These are phyloP conservation scores for Ennomos quercinarius DNA, from an alignment of 2,888 invertebrate genomes.

Conservation along the genomic window DNA sequence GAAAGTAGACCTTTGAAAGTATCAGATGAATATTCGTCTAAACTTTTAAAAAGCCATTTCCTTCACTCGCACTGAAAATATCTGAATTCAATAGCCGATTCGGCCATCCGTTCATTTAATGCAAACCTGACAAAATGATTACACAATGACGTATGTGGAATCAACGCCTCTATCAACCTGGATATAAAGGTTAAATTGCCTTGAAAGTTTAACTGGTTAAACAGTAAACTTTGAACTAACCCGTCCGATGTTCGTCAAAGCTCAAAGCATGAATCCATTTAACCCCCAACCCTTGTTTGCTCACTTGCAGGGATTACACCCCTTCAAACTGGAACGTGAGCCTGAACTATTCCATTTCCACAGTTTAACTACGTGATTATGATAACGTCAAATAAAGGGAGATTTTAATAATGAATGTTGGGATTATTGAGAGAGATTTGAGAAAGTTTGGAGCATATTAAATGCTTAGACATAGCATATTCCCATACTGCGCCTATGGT, in stretches of 20 bases:
- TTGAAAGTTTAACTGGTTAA: neutral
- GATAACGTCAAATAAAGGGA: constrained; percentile 15
- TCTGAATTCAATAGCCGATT: no score
- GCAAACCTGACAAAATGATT: no score
- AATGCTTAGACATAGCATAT: no score
- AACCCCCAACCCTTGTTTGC: constrained; percentile 20
- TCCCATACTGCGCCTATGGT: no score
- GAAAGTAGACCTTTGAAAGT: no score
- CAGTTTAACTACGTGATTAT: constrained; percentile 19
- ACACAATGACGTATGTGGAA: no score
- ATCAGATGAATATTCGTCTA: no score
- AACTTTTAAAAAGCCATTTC: no score
- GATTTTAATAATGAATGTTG: constrained; percentile 17
- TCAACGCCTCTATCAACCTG: no score
- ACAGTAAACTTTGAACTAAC: constrained; percentile 4
- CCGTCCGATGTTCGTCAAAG: constrained; percentile 14
- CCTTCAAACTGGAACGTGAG: constrained; percentile 2
- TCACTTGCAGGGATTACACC: constrained; percentile 11
- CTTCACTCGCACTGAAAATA: no score
- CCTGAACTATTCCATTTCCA: constrained; percentile 15
- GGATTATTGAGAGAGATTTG: neutral
- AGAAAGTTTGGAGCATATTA: constrained; percentile 5
- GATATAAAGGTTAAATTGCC: no score
- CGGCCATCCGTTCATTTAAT: no score
- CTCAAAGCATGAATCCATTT: constrained; percentile 11